Base-by-base conservation (phyloP, 2,797 vertebrate species). In the Labroides dimidiatus region DNA sequence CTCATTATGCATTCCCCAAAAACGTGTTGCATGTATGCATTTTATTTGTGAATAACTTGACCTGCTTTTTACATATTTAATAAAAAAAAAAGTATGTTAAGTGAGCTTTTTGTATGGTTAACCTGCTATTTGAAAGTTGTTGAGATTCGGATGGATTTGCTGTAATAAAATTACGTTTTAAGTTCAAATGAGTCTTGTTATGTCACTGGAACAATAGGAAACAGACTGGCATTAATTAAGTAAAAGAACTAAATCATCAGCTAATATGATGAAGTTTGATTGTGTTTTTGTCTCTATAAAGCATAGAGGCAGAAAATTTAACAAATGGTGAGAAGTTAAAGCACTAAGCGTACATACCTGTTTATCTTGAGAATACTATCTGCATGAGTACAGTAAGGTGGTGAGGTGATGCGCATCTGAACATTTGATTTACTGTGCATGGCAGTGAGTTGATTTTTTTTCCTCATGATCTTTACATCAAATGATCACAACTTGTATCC, bases 21-120 rank as follows among this genome's bases (percentile, higher is more conserved):
- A 93, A 91, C 84, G 85, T 96, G 96, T 97, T 93, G 97, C 98
- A 99, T 99, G 98, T 95, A 96, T 96, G 97, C 95, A 94, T 98
- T 98, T 98, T 96, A 95, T 96, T 96, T 98, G 97, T 99, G 97
- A 98, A 99, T 98, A 99, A 97, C 95, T 94, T 94, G 95, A 98
- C 94, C 96, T 96, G 96, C 95, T 94, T 98, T 99, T 98, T 99
- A 99, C 97, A 97, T 99, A 98, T 99, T 99, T 99, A 99, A 99
- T 99, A 96, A 96, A 96, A 78, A 91, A 70, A 49, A 21, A 93
- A 89, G 91, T 93, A 96, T 94, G 95, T 97, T 95, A 96, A 93
- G 94, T 93, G 91, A 94, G 93, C 87, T 92, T 93, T 75, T 93
- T 93, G 93, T 93, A 93, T 92, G 92, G 93, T 92, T 91, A 91